Evolutionary conservation across 2,113 vertebrate species (phyloP), one percentile per base, ranked within the genome.

Genomic region (Poeciliopsis turrubarensis): DNA sequence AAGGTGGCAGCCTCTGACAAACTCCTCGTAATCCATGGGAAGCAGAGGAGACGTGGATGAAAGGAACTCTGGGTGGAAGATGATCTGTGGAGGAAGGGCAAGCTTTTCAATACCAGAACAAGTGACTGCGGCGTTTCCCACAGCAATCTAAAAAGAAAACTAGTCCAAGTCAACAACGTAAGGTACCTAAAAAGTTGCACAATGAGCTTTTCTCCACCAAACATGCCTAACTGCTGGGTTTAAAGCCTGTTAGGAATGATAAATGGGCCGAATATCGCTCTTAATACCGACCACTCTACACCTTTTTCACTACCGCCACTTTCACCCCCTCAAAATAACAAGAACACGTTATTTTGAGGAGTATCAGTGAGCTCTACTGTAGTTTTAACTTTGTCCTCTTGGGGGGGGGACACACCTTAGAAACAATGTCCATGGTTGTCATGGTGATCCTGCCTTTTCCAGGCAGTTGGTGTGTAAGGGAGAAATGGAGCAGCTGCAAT

Each of bases 51-150:
- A 97, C 2, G 96, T 98, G 73, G 96, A 98, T 3, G 96, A 97
- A 31, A 98, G 94, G 89, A 98, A 98, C 89, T 98, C 97, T 0
- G 96, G 96, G 80, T 98, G 96, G 90, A 98, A 98, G 83, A 98
- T 97, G 10, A 98, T 94, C 97, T 98, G 77, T 66, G 63, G 51
- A 29, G 5, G 44, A 26, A 79, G 65, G 39, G 26, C 79, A 82
- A 57, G n/a, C 64, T n/a, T 27, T 32, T 25, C 60, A 62, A 27
- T 26, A 60, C 25, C 60, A 29, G 60, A 17, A 47, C 44, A 47
- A 19, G 26, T 0, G 15, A 62, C 26, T 62, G 27, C 17, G 19
- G 17, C 4, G 1, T 47, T 47, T 47, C 25, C n/a, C 22, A 17
- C 10, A 9, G 0, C 51, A 57, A 47, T 10, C 25, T 6, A 57